Percentiles rank a stretch among this genome's conserved stretches.
These are phyloP conservation scores for Urophycis tenuis DNA, from an alignment of 2,797 vertebrate genomes.

Conservation along the genomic window DNA sequence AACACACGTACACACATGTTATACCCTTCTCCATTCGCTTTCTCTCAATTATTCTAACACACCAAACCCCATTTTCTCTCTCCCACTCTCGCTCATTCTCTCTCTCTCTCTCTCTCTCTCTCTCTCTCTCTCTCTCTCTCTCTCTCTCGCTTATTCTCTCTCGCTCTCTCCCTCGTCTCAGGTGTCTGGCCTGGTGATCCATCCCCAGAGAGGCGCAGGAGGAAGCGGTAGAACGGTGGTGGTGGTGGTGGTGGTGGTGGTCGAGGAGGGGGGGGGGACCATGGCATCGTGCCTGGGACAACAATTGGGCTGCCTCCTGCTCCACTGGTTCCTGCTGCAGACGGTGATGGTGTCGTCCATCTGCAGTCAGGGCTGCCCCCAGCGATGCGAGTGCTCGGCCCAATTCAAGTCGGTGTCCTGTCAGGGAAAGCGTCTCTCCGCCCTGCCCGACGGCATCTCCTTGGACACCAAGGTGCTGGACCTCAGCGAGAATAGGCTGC, in stretches of 20 bases:
- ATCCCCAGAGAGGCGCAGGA: slow-evolving; percentile 44
- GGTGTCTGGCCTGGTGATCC: slow-evolving; percentile 74
- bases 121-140: neutral
- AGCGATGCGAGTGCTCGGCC: slow-evolving; percentile 83
- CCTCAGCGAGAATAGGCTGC: slow-evolving; percentile 88
- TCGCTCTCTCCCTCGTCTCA: slow-evolving; percentile 41
- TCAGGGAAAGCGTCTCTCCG: slow-evolving; percentile 78
- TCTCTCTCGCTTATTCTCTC: neutral
- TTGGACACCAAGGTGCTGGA: slow-evolving; percentile 84
- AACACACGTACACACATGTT: neutral
- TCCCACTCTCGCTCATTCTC: slow-evolving; percentile 19
- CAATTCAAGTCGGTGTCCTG: slow-evolving; percentile 80
- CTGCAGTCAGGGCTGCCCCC: slow-evolving; percentile 77
- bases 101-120: slow-evolving; percentile 22
- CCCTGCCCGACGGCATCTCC: slow-evolving; percentile 87
- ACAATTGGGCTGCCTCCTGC: slow-evolving; percentile 70
- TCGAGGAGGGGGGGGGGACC: slow-evolving; percentile 44
- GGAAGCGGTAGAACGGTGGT: slow-evolving; percentile 23
- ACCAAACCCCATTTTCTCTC: neutral
- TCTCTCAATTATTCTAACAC: slow-evolving; percentile 2
- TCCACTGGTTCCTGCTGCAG: slow-evolving; percentile 69
- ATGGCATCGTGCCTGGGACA: slow-evolving; percentile 70
- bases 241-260: neutral
- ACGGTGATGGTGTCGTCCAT: slow-evolving; percentile 60
- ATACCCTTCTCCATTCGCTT: neutral